Evolutionary conservation across 1,140 invertebrate species (phyloP).

Genomic region (Pogonomyrmex californicus): DNA sequence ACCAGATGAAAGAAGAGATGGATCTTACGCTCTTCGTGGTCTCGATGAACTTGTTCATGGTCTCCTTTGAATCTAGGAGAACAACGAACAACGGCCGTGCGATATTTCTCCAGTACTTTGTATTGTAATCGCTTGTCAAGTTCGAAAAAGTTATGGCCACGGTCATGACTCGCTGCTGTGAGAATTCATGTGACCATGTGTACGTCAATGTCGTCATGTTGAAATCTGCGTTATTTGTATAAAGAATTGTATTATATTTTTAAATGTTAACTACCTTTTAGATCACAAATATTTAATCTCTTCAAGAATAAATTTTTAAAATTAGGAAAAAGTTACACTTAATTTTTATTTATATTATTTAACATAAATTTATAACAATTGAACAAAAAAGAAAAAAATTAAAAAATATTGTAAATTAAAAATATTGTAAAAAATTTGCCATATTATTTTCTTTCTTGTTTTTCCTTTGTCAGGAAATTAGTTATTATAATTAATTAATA

Average conservation of each 20-base stretch:
- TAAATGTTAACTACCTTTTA: background rate
- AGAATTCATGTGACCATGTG: constrained; percentile 56
- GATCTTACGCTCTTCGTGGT: constrained; percentile 51
- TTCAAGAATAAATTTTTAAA: too few relatives aligned
- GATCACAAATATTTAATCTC: too few relatives aligned
- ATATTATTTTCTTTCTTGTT: background rate
- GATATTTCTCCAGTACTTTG: background rate
- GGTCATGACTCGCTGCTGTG: constrained; percentile 51
- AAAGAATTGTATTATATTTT: background rate
- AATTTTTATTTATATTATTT: too few relatives aligned
- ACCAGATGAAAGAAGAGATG: constrained; percentile 70
- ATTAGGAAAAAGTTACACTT: too few relatives aligned
- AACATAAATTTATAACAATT: background rate
- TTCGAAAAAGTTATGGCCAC: constrained; percentile 60
- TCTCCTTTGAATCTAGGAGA: constrained; percentile 53
- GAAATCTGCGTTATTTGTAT: constrained; percentile 4
- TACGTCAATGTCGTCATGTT: background rate
- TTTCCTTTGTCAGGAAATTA: background rate
- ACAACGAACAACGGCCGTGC: constrained; percentile 71
- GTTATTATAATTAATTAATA: background rate
- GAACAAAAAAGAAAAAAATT: background rate
- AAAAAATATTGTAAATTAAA: background rate
- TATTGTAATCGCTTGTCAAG: constrained; percentile 36
- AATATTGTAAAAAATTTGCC: background rate
- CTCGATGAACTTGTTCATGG: constrained; percentile 58